phyloP scores from a whole-genome alignment of 1,140 invertebrate genomes.

The Nephila pilipes region DNA sequence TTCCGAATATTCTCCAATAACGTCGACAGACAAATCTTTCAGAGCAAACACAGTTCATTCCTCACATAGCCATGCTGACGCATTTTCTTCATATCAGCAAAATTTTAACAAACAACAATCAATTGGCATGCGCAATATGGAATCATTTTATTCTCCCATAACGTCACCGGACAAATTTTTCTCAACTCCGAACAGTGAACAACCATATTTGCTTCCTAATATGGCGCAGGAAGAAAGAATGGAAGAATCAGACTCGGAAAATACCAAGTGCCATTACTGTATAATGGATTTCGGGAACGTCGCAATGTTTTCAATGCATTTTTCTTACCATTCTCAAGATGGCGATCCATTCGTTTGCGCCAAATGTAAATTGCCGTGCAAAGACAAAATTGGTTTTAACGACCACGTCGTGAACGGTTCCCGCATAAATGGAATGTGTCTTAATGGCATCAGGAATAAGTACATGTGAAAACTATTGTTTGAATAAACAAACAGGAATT shows the following conservation, averaged over 20 bases:
- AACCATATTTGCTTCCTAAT: too few species aligned
- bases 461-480: neutral
- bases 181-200: too few species aligned
- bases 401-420: constrained; percentile 92
- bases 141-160: too few species aligned
- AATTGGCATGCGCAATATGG: too few species aligned
- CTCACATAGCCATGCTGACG: too few species aligned
- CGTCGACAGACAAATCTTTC: too few species aligned
- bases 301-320: constrained; percentile 96
- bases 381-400: constrained; percentile 93
- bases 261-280: constrained; percentile 91
- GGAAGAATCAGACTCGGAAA: neutral
- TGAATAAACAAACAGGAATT: neutral
- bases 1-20: too few species aligned
- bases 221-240: neutral
- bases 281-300: constrained; percentile 94
- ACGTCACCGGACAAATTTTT: too few species aligned
- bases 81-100: too few species aligned
- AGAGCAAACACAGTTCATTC: too few species aligned
- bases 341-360: constrained; percentile 96
- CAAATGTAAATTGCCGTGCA: constrained; percentile 92
- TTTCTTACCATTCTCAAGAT: constrained; percentile 94
- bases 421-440: constrained; percentile 82
- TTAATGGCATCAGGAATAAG: neutral
- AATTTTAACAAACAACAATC: too few species aligned